A percentile compares a stretch with the other conserved stretches of the same genome.
Conservation (phyloP, 2,113 vertebrate genomes). For the Lipotes vexillifer region DNA sequence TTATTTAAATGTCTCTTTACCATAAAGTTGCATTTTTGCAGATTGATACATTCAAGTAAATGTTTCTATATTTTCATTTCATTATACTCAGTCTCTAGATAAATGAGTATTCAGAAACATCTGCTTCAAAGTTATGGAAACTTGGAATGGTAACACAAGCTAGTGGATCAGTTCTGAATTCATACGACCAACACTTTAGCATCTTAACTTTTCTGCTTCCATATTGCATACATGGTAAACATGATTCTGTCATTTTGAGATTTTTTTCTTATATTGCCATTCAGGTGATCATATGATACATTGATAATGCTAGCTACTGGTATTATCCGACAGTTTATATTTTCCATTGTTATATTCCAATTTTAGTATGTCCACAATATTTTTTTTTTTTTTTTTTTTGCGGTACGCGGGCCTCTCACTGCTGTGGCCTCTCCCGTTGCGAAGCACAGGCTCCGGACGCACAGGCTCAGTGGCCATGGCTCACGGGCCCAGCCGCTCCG, state of each 20-base stretch:
- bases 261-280: neutral
- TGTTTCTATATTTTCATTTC: slow-evolving; percentile 29
- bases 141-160: neutral
- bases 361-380: neutral
- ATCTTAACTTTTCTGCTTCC: neutral
- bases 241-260: neutral
- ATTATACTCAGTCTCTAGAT: neutral
- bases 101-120: slow-evolving; percentile 32
- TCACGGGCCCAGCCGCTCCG: no score
- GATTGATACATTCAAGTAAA: neutral
- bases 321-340: neutral
- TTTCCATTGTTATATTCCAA: neutral
- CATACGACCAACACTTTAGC: fast-evolving
- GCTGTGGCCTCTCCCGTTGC: no score
- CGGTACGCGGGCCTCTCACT: no score
- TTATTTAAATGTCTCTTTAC: slow-evolving; percentile 24
- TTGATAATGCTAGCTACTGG: neutral
- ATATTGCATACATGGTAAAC: neutral
- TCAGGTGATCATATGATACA: neutral
- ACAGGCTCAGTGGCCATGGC: no score
- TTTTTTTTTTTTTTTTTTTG: neutral
- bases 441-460: no score
- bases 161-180: neutral
- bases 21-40: slow-evolving; percentile 5
- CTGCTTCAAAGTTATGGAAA: neutral